These are phyloP conservation scores for Lucilia sericata DNA, from an alignment of 1,140 invertebrate species.

Conservation along the genomic window DNA sequence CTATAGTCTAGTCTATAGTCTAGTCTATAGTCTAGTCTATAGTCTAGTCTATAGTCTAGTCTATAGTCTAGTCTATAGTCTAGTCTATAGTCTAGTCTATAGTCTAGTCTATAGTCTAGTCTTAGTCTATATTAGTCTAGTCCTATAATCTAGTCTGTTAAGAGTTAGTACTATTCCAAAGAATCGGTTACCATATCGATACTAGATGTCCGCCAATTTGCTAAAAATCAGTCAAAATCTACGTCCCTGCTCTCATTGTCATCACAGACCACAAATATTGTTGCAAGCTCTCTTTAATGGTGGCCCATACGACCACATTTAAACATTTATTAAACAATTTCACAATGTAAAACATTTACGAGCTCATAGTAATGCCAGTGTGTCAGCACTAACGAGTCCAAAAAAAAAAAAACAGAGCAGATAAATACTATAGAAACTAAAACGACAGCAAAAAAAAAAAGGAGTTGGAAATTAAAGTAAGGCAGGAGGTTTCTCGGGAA, in stretches of 20 bases:
- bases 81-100: too few relatives aligned
- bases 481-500: slow-evolving; percentile 49
- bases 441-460: slow-evolving; percentile 30
- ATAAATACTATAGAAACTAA: slow-evolving; percentile 7
- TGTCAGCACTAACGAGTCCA: slow-evolving; percentile 41
- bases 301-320: not conserved
- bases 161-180: too few relatives aligned
- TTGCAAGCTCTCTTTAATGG: not conserved
- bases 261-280: slow-evolving; percentile 3
- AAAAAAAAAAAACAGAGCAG: not conserved
- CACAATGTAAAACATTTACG: slow-evolving; percentile 7
- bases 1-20: too few relatives aligned
- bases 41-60: too few relatives aligned
- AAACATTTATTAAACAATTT: not conserved
- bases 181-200: too few relatives aligned
- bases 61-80: too few relatives aligned
- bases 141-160: too few relatives aligned
- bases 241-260: not conserved
- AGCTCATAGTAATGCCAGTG: slow-evolving; percentile 39
- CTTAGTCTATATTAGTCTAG: too few relatives aligned
- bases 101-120: too few relatives aligned
- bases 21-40: too few relatives aligned
- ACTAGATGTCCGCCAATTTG: too few relatives aligned
- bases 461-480: slow-evolving; percentile 47
- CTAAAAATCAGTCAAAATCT: too few relatives aligned